Base-by-base conservation (phyloP, 2,797 vertebrate genomes). In the Sebastolobus altivelis region DNA sequence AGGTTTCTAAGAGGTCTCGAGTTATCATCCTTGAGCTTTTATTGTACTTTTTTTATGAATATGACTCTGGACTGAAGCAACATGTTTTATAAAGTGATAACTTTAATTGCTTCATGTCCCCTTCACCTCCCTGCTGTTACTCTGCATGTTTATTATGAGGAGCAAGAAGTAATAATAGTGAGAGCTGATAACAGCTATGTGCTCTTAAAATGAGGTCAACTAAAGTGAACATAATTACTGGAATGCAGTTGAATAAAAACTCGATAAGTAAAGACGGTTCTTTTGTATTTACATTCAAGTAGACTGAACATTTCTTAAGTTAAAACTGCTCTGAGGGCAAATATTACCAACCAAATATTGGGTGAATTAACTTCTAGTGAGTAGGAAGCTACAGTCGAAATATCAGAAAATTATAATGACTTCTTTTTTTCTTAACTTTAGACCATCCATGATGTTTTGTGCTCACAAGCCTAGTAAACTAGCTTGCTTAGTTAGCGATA, bases 201-300 rank as follows among this genome's bases (percentile, higher is more conserved):
- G 65, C 52, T 67, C 22, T 65, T 29, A 59, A 35, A 72, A 77
- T 59, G 12, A 74, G 75, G 60, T 80, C 37, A 40, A 58, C 67
- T 25, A 29, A 66, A 37, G 13, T 59, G 55, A 71, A 79, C 22
- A 31, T 43, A 65, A 62, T 74, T 54, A 55, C 31, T 20, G 8
- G 16, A 67, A 29, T 66, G 18, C 20, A 29, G 18, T 8, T 38
- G 2, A 35, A 31, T 22, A 35, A 65, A 66, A 67, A 61, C 20
- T 20, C 31, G 43, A 58, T 58, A 16, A 55, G 49, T 65, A 72
- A 67, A 79, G 66, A 71, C 20, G 18, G n/a, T 6, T 68, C 18
- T 52, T 59, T 40, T 38, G 2, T 49, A 2, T 33, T 73, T 56
- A 70, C 27, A 72, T 22, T 40, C 25, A 54, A 54, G 29, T 9